Evolutionary conservation across 2,888 invertebrate genomes (phyloP), one percentile per base, ranked within the genome.

Genomic region (Thelaira solivaga): DNA sequence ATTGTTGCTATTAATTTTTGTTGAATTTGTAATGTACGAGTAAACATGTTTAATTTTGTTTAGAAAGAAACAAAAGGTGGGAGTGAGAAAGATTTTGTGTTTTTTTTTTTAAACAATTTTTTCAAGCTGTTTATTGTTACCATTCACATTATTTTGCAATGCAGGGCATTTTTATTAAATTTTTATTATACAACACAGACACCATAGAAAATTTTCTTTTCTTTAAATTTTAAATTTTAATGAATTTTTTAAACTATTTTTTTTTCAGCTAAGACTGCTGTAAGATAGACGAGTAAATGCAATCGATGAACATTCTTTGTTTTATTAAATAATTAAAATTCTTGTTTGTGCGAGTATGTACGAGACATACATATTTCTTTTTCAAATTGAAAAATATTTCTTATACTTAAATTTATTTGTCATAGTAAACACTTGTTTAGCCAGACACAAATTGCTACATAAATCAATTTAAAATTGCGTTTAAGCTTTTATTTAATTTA

Each of bases 71-170:
- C n/a, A n/a, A 29, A 67, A 68, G 45, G 74, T 61, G 65, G 67
- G 67, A 67, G 74, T 74, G 51, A 45, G 36, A 53, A 65, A 13
- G n/a, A 59, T 29, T 65, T 31, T 72, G 51, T 4, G 62, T 24
- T 43, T 34, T 67, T 53, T 26, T 71, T 62, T 74, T 39, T 39
- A 29, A 8, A 22, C 7, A 24, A 22, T 43, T 69, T 7, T 61
- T 75, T 11, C 53, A 18, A 20, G 16, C 53, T 45, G 26, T 26
- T 53, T 69, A 13, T 41, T 34, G 13, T 71, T 67, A 53, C 51
- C 59, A 69, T 49, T 71, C 67, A 67, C 36, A 51, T 68, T 41
- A 68, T 79, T 79, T 80, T 62, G 65, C 71, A 77, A 71, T 64
- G 72, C 68, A 57, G 76, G 76, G 61, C 68, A 74, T 65, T 62